Evolutionary conservation across 2,888 invertebrate genomes (phyloP).

Genomic region (Eupithecia subfuscata): DNA sequence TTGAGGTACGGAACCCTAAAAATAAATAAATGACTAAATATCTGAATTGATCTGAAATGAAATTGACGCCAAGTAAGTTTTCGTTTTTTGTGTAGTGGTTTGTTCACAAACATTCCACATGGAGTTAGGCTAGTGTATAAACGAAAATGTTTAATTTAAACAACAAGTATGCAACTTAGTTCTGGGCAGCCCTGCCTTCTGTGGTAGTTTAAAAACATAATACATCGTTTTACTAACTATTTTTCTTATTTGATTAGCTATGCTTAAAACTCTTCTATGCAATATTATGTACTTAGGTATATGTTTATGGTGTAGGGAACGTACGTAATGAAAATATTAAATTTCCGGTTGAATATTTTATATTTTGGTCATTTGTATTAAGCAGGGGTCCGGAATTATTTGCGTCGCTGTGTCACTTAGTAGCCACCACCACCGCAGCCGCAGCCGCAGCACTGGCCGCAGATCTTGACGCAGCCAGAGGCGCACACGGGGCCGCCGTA

Average conservation of each 20-base stretch:
- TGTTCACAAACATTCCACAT: too few relatives aligned
- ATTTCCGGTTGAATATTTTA: conserved; percentile 1
- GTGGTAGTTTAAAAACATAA: too few relatives aligned
- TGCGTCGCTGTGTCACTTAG: not conserved
- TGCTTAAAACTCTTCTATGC: not conserved
- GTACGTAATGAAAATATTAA: not conserved
- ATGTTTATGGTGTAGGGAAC: not conserved
- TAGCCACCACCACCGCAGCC: conserved; percentile 45
- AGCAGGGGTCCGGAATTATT: conserved; percentile 1
- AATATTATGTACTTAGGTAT: not conserved
- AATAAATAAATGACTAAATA: too few relatives aligned
- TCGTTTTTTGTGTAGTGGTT: too few relatives aligned
- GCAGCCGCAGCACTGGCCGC: conserved; percentile 56
- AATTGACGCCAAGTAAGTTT: too few relatives aligned
- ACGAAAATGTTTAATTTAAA: not conserved
- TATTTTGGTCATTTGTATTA: not conserved
- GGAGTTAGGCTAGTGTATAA: too few relatives aligned
- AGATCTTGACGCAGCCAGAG: conserved; percentile 57
- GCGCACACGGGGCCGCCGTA: conserved; percentile 59
- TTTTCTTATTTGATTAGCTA: not conserved
- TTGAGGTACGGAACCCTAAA: too few relatives aligned
- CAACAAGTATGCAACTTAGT: too few relatives aligned
- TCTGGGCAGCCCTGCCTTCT: too few relatives aligned
- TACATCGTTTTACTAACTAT: not conserved
- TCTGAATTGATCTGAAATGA: too few relatives aligned